Conservation (phyloP, 2,113 vertebrate species). For the Capricornis sumatraensis region DNA sequence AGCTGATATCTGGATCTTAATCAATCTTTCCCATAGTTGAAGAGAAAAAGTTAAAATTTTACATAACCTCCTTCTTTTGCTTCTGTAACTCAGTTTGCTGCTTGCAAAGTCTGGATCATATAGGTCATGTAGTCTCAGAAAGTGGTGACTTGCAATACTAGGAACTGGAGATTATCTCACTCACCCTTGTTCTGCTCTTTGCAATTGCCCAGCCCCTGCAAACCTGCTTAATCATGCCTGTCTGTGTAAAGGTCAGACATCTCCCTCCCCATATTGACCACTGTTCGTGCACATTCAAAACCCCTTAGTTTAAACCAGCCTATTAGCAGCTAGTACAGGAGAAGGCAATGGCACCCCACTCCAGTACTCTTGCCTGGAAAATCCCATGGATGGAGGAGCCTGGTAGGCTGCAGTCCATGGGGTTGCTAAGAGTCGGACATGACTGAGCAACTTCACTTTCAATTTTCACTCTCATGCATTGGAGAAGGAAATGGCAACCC, state of each 20-base stretch:
- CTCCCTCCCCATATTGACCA: neutral
- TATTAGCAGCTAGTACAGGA: neutral
- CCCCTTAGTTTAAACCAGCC: neutral
- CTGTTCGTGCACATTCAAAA: rapidly evolving
- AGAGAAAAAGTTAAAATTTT: neutral
- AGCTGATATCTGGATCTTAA: neutral
- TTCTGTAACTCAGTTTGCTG: neutral
- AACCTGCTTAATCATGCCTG: neutral
- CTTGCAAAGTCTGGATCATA: neutral
- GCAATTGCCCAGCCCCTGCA: neutral
- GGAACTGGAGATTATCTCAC: neutral
- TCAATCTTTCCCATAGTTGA: neutral
- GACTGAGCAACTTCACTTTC: too few species aligned
- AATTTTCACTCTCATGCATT: too few species aligned
- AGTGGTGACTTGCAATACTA: neutral
- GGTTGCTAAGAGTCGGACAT: too few species aligned
- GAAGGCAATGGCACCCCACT: too few species aligned
- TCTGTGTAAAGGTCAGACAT: neutral
- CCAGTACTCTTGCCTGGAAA: too few species aligned
- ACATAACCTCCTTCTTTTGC: neutral
- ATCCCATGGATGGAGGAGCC: too few species aligned
- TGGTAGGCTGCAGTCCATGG: too few species aligned
- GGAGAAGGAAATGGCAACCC: too few species aligned
- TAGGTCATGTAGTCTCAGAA: neutral
- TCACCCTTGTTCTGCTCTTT: neutral